Evolutionary conservation across 2,888 invertebrate genomes (phyloP).

Genomic region (Drosophila kuntzei): DNA sequence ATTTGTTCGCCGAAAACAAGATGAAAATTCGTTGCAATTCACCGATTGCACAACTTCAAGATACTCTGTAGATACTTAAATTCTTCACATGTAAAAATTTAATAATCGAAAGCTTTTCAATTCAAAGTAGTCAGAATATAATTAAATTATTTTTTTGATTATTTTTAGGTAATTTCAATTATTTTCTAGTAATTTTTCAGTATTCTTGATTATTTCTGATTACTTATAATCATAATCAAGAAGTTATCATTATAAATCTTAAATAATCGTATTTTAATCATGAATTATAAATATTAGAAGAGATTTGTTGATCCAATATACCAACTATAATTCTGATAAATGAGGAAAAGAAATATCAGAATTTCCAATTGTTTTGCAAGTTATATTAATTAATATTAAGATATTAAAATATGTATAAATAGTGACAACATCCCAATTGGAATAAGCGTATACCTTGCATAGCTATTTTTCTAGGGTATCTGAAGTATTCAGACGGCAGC

Average conservation of each 20-base stretch:
- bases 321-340: background rate
- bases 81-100: no score
- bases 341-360: background rate
- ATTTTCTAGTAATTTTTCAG: no score
- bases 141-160: no score
- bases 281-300: background rate
- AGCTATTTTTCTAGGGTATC: slow-evolving; percentile 3
- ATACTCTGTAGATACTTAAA: slow-evolving; percentile 12
- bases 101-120: no score
- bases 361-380: background rate
- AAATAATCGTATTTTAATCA: no score
- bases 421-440: background rate
- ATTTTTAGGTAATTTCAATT: no score
- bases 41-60: background rate
- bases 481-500: slow-evolving; percentile 8
- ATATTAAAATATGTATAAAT: background rate
- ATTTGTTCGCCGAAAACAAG: slow-evolving; percentile 45
- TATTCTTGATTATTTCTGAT: no score
- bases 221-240: no score
- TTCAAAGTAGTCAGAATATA: no score
- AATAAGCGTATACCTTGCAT: background rate
- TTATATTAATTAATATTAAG: background rate
- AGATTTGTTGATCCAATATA: no score
- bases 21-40: background rate
- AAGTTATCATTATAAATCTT: no score